A percentile compares a stretch with the other conserved stretches of the same genome.
These are phyloP conservation scores for Mythimna ferrago DNA, from an alignment of 2,888 invertebrate species.

Conservation along the genomic window DNA sequence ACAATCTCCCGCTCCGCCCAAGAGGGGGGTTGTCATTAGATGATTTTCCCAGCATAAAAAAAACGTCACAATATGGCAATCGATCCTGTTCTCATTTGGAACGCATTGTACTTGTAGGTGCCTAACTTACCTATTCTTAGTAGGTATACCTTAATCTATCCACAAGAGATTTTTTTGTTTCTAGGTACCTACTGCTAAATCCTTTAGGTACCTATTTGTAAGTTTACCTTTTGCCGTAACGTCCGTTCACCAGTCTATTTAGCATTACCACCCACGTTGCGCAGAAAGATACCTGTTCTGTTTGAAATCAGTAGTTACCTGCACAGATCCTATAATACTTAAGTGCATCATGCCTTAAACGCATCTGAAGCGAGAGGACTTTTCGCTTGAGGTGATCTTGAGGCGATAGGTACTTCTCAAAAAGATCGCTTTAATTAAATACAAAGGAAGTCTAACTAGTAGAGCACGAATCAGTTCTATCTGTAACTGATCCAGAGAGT, in stretches of 20 bases:
- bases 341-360: not conserved
- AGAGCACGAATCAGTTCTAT: not conserved
- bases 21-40: too few species aligned
- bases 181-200: too few species aligned
- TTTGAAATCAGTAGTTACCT: not conserved
- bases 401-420: not conserved
- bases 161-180: too few species aligned
- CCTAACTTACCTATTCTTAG: too few species aligned
- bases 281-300: not conserved
- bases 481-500: not conserved
- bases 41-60: too few species aligned
- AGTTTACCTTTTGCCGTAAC: not conserved
- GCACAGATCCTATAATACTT: not conserved
- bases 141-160: not conserved
- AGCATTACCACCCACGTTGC: not conserved
- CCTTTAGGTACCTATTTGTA: too few species aligned
- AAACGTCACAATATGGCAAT: too few species aligned
- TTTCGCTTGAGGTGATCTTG: not conserved
- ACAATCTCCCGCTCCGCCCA: too few species aligned
- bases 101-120: too few species aligned
- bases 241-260: not conserved
- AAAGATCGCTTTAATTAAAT: not conserved
- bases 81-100: too few species aligned
- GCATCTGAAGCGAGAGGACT: too few species aligned
- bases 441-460: too few species aligned